These are phyloP conservation scores for Drosophila navojoa DNA, from an alignment of 1,140 invertebrate genomes.

Conservation along the genomic window DNA sequence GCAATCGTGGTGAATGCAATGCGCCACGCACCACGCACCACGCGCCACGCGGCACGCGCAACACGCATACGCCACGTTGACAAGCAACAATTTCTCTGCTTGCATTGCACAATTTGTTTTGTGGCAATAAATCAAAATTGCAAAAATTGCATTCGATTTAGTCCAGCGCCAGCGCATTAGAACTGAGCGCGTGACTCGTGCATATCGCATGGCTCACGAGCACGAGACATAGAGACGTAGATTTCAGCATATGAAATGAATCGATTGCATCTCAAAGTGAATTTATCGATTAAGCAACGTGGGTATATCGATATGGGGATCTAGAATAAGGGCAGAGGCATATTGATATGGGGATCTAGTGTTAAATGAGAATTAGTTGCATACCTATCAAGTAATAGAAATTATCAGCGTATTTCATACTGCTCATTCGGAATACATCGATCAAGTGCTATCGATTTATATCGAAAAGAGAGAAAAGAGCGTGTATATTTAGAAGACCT, in stretches of 20 bases:
- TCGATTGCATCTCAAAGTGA: too few relatives aligned
- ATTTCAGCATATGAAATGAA: too few relatives aligned
- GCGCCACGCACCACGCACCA: not conserved
- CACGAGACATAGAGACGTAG: not conserved
- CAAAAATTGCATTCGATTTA: slow-evolving; percentile 21
- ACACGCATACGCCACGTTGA: slow-evolving; percentile 53
- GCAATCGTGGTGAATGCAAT: not conserved
- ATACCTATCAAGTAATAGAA: too few relatives aligned
- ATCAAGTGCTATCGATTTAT: too few relatives aligned
- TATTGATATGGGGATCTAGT: not conserved
- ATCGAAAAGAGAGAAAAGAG: too few relatives aligned
- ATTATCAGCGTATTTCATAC: too few relatives aligned
- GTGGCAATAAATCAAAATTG: slow-evolving; percentile 30
- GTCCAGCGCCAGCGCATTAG: not conserved
- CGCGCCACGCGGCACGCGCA: not conserved
- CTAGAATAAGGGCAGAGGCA: not conserved
- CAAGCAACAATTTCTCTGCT: slow-evolving; percentile 24
- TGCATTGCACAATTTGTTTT: slow-evolving; percentile 25
- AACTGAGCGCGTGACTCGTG: not conserved
- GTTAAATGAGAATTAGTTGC: too few relatives aligned
- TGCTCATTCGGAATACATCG: too few relatives aligned
- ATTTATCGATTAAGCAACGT: too few relatives aligned
- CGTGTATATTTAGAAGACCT: too few relatives aligned
- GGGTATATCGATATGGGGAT: too few relatives aligned
- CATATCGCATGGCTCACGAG: not conserved